Conservation (phyloP, 2,888 invertebrate species). For the Chloroclystis v-ata region DNA sequence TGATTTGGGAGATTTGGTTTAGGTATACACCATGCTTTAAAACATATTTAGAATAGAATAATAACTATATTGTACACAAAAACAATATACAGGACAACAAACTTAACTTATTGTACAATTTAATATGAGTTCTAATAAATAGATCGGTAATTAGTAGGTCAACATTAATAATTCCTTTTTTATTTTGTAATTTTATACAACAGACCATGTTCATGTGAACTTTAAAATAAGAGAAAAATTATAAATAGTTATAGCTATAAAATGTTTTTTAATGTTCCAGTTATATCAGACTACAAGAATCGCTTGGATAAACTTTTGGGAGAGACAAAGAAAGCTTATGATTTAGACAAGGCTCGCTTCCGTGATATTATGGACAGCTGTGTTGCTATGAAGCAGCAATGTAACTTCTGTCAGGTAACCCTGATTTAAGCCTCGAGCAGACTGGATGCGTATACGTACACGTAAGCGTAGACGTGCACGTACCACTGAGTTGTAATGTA, state of each 20-base stretch:
- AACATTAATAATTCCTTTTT: too few relatives aligned
- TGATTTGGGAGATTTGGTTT: too few relatives aligned
- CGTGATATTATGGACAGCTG: slow-evolving; percentile 64
- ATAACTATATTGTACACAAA: too few relatives aligned
- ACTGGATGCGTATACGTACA: background rate
- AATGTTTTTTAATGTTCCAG: slow-evolving; percentile 39
- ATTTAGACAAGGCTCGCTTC: slow-evolving; percentile 50
- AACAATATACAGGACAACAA: too few relatives aligned
- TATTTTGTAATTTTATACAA: too few relatives aligned
- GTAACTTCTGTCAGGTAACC: slow-evolving; percentile 56
- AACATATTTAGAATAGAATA: too few relatives aligned
- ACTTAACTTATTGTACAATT: too few relatives aligned
- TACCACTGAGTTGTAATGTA: too few relatives aligned
- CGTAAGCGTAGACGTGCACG: too few relatives aligned
- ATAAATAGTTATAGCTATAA: background rate
- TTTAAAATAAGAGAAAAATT: background rate
- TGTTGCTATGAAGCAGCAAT: slow-evolving; percentile 63
- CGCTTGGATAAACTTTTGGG: slow-evolving; percentile 58
- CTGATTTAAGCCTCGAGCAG: background rate
- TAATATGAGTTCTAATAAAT: too few relatives aligned
- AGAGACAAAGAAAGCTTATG: slow-evolving; percentile 53
- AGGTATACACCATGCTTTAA: too few relatives aligned
- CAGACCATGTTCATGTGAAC: background rate
- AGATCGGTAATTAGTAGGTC: too few relatives aligned
- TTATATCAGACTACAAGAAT: slow-evolving; percentile 64